Evolutionary conservation across 2,888 invertebrate genomes (phyloP).

Genomic region (Tineola bisselliella): DNA sequence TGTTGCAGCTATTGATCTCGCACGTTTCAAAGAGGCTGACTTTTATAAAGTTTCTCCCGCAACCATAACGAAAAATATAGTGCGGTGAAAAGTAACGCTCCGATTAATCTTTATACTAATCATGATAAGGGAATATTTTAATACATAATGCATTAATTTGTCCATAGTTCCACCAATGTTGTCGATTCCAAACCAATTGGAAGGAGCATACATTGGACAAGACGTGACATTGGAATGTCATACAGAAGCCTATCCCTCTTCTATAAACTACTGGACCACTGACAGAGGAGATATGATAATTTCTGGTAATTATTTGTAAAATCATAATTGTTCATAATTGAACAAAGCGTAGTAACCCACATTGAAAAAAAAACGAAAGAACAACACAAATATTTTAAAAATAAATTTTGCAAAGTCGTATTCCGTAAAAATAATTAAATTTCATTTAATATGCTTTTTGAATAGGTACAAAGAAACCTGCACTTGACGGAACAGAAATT

Average conservation of each 20-base stretch:
- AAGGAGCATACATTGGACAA: slow-evolving; percentile 88
- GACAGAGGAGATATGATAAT: slow-evolving; percentile 92
- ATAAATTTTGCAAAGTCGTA: not conserved
- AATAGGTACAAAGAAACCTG: slow-evolving; percentile 6
- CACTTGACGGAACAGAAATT: slow-evolving; percentile 4
- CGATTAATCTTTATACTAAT: too few species aligned
- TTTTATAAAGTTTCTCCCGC: not conserved
- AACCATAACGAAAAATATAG: not conserved
- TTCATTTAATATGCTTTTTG: slow-evolving; percentile 1
- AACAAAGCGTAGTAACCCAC: not conserved
- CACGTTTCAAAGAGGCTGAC: not conserved
- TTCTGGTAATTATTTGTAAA: slow-evolving; percentile 72
- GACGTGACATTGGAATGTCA: slow-evolving; percentile 89
- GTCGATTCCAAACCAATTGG: slow-evolving; percentile 91
- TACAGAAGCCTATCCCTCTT: slow-evolving; percentile 91
- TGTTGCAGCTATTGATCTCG: not conserved
- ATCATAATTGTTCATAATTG: not conserved
- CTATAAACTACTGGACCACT: slow-evolving; percentile 95
- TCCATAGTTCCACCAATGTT: slow-evolving; percentile 89
- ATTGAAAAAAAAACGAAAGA: not conserved
- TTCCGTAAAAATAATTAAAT: not conserved
- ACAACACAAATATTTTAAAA: not conserved
- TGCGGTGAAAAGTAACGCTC: not conserved
- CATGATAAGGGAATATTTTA: too few species aligned
- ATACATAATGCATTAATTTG: not conserved